Percentiles rank a stretch among this genome's conserved stretches.
These are phyloP conservation scores for Ooceraea biroi DNA, from an alignment of 1,140 invertebrate species.

Conservation along the genomic window DNA sequence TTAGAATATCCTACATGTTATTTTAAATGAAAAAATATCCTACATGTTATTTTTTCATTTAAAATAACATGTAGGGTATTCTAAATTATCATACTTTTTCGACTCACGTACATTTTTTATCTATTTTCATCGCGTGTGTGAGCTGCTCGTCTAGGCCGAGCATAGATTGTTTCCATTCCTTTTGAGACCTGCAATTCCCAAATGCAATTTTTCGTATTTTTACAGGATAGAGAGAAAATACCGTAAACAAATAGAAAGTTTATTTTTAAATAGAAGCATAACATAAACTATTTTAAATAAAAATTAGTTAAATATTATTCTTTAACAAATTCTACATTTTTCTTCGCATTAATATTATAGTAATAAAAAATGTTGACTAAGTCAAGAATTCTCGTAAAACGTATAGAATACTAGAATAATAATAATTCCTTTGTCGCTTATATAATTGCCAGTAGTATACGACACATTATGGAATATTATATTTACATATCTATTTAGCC, in stretches of 20 bases:
- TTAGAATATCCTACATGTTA: not conserved
- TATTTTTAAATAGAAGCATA: conserved; percentile 2
- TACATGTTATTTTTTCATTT: conserved; percentile 6
- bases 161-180: conserved; percentile 9
- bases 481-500: not conserved
- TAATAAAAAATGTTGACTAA: not conserved
- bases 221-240: not conserved
- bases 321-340: not conserved
- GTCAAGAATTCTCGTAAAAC: not conserved
- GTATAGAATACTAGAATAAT: not conserved
- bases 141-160: not conserved
- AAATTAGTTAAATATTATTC: not conserved
- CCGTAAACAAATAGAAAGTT: conserved; percentile 10
- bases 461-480: not conserved
- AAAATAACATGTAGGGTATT: no score
- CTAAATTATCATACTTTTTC: conserved; percentile 20
- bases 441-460: not conserved
- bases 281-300: not conserved
- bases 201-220: conserved; percentile 50
- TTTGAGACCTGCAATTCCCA: conserved; percentile 39
- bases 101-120: conserved; percentile 13
- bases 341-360: not conserved
- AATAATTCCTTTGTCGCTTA: not conserved
- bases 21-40: not conserved
- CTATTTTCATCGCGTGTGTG: not conserved